These are phyloP conservation scores for Lasioglossum morio DNA, from an alignment of 2,888 invertebrate genomes.

Conservation along the genomic window DNA sequence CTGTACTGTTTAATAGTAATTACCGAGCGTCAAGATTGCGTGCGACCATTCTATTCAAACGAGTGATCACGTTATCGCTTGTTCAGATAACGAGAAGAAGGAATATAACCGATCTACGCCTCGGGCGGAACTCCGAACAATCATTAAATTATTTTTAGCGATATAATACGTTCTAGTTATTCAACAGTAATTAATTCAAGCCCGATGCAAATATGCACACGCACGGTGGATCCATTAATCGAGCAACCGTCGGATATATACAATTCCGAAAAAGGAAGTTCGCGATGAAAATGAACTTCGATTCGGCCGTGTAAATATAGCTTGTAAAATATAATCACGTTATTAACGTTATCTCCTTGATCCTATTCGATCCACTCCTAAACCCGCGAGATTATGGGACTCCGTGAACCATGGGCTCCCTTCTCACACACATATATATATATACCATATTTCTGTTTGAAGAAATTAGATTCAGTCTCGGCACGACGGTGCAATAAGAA, in stretches of 20 bases:
- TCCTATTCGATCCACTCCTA: neutral
- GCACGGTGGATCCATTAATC: neutral
- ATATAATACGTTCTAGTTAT: neutral
- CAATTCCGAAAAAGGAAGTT: neutral
- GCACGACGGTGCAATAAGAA: slow-evolving; percentile 1
- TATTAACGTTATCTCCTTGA: neutral
- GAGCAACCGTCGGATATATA: too few relatives aligned
- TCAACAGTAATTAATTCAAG: neutral
- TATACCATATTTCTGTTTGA: neutral
- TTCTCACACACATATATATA: neutral
- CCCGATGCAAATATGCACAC: neutral
- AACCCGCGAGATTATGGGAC: neutral
- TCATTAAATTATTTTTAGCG: neutral
- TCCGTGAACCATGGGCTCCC: neutral
- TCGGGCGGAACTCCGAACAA: neutral
- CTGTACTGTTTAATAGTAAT: neutral
- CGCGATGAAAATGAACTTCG: neutral
- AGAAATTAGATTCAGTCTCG: slow-evolving; percentile 2
- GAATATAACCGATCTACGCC: neutral
- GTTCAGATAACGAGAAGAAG: neutral
- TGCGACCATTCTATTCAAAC: slow-evolving; percentile 4
- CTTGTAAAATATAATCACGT: neutral
- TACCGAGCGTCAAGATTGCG: neutral
- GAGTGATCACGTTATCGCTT: neutral
- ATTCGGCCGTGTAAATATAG: neutral